Evolutionary conservation across 2,797 vertebrate species (phyloP).

Genomic region (Mareca strepera): DNA sequence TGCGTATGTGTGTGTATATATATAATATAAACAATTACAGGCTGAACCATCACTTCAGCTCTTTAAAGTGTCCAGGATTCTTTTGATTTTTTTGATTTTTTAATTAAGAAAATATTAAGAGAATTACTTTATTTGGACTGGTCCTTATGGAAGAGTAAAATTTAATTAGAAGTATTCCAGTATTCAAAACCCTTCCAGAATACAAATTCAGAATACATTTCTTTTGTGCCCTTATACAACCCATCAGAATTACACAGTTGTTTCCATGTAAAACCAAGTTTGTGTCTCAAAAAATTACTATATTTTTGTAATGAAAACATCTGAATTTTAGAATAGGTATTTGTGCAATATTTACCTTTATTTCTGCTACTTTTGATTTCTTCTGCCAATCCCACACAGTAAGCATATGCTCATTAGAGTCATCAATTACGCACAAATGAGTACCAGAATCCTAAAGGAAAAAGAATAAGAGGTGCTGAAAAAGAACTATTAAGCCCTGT

Average conservation of each 20-base stretch:
- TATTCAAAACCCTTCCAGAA: background rate
- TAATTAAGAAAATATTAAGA: background rate
- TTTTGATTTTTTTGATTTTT: background rate
- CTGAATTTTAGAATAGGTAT: background rate
- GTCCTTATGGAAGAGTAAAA: background rate
- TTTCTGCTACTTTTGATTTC: slow-evolving; percentile 94
- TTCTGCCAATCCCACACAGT: slow-evolving; percentile 98
- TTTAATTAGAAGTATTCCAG: background rate
- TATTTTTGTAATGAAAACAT: background rate
- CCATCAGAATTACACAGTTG: background rate
- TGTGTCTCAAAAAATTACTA: background rate
- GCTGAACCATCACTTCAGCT: background rate
- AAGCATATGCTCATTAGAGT: slow-evolving; percentile 98
- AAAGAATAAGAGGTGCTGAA: background rate
- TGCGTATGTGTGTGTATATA: too few species aligned
- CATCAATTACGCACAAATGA: slow-evolving; percentile 95
- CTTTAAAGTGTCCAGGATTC: background rate
- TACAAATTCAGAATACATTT: background rate
- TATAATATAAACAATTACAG: background rate
- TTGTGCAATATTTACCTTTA: slow-evolving; percentile 85
- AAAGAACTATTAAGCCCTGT: background rate
- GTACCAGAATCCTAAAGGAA: slow-evolving; percentile 89
- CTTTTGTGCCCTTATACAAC: background rate
- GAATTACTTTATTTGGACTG: background rate
- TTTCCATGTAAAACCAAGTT: background rate